Percentiles rank a stretch among this genome's conserved stretches.
Evolutionary conservation across 2,113 vertebrate genomes (phyloP).

Genomic region (Hippopotamus amphibius): DNA sequence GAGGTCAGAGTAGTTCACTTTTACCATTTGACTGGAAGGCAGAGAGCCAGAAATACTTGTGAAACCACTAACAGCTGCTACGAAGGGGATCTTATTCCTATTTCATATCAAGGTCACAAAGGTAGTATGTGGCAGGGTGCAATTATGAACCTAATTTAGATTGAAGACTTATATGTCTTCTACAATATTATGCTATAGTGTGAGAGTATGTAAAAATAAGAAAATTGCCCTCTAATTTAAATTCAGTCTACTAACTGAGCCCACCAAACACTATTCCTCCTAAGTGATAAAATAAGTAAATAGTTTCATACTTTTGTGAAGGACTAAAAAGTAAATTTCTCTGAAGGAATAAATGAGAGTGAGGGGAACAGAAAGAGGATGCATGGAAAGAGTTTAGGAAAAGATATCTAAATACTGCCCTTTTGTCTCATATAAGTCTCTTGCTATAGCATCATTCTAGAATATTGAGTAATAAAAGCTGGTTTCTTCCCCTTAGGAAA

Average conservation of each 20-base stretch:
- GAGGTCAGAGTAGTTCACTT: background rate
- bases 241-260: background rate
- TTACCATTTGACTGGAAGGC: background rate
- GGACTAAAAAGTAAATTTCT: background rate
- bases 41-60: background rate
- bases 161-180: background rate
- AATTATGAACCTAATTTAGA: background rate
- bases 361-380: background rate
- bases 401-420: background rate
- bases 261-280: background rate
- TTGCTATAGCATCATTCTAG: background rate
- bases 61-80: background rate
- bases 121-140: background rate
- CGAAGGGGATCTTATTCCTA: background rate
- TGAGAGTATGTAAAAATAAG: background rate
- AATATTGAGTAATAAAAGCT: constrained; percentile 13
- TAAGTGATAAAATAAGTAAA: background rate
- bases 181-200: background rate
- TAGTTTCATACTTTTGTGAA: background rate
- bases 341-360: background rate
- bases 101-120: background rate
- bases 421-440: background rate
- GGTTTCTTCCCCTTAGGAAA: constrained; percentile 89
- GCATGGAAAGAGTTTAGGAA: background rate
- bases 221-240: background rate